Evolutionary conservation across 2,888 invertebrate species (phyloP).

Genomic region (Stegana nigrithorax): DNA sequence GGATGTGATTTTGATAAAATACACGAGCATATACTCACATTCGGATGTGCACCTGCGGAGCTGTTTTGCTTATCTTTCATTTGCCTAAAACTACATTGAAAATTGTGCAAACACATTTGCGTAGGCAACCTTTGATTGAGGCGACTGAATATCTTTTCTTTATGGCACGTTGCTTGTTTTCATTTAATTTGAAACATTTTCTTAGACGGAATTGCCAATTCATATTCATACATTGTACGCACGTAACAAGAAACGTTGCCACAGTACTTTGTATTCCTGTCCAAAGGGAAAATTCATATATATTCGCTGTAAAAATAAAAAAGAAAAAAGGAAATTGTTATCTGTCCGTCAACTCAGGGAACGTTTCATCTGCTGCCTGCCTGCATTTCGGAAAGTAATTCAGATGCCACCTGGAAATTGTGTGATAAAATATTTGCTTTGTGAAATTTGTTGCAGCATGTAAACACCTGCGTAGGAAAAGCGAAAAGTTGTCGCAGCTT

Average conservation of each 20-base stretch:
- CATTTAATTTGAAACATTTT: conserved; percentile 60
- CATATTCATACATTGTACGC: conserved; percentile 25
- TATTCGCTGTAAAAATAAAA: too few species aligned
- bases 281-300: background rate
- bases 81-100: conserved; percentile 51
- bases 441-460: conserved; percentile 11
- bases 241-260: background rate
- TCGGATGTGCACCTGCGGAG: too few species aligned
- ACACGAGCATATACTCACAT: too few species aligned
- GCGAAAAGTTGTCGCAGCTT: conserved; percentile 33
- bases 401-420: conserved; percentile 38
- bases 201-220: conserved; percentile 51
- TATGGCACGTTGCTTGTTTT: conserved; percentile 41
- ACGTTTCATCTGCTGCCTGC: too few species aligned
- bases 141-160: background rate
- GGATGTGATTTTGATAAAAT: background rate
- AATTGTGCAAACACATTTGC: background rate
- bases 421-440: conserved; percentile 40
- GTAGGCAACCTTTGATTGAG: background rate
- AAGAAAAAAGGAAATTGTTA: background rate
- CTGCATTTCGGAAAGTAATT: conserved; percentile 4
- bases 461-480: conserved; percentile 12
- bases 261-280: background rate
- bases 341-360: background rate
- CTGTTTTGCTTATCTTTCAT: conserved; percentile 52